These are phyloP conservation scores for Steinernema carpocapsae DNA, from an alignment of 2,888 invertebrate species.

Conservation along the genomic window DNA sequence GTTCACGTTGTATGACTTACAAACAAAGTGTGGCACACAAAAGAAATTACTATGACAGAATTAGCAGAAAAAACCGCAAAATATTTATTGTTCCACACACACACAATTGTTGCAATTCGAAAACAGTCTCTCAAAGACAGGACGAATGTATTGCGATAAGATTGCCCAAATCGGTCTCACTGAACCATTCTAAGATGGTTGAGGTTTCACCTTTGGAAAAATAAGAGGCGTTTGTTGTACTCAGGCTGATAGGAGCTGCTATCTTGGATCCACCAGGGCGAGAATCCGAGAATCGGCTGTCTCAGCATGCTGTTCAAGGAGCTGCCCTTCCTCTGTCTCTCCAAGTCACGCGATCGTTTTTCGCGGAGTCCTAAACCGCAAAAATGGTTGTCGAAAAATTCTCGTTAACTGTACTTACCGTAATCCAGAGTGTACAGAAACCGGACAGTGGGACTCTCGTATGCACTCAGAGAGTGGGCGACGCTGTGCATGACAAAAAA, in stretches of 20 bases:
- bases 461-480: neutral
- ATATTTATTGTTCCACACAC: too few relatives aligned
- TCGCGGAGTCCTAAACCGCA: neutral
- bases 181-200: too few relatives aligned
- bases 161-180: too few relatives aligned
- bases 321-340: neutral
- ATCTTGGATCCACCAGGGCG: constrained; percentile 40
- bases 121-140: too few relatives aligned
- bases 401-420: too few relatives aligned
- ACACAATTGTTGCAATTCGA: too few relatives aligned
- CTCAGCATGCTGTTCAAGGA: constrained; percentile 37
- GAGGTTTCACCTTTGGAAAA: neutral
- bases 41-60: too few relatives aligned
- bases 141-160: too few relatives aligned
- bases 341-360: neutral
- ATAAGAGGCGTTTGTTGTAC: constrained; percentile 16
- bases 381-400: too few relatives aligned
- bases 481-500: neutral
- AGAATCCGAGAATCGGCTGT: constrained; percentile 42
- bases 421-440: neutral
- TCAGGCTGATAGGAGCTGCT: neutral
- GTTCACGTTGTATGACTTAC: too few relatives aligned
- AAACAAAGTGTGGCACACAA: too few relatives aligned
- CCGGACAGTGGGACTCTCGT: neutral
- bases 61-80: too few relatives aligned